Evolutionary conservation across 92 coral and sea anemone species (phyloP), one percentile per base, ranked within the genome.

Genomic region (Nematostella vectensis): DNA sequence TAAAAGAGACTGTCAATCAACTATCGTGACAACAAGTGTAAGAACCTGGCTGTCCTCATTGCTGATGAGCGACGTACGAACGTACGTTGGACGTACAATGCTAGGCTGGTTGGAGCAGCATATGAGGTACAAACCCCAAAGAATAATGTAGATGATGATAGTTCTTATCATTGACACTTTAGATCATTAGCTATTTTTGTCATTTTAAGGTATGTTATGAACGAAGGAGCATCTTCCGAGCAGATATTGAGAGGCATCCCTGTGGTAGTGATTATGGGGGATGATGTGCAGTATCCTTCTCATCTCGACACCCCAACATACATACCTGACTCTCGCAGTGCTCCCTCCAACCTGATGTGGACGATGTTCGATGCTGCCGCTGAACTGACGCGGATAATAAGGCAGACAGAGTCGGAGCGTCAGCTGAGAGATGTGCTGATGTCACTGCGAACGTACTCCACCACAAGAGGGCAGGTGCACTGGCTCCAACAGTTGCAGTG

Each of bases 71-170:
- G n/a, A n/a, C n/a, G n/a, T n/a, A n/a, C 55, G 69, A 0, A 59
- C 76, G 16, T 59, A 59, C 60, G 59, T 70, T 61, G 63, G 68
- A 15, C 69, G 69, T 19, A 70, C 69, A 25, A 30, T 33, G 39
- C 29, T 70, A 68, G 68, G 68, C 20, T 70, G 69, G 77, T 61
- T 70, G 63, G 63, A 70, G 31, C 77, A 70, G 57, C 77, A 70
- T 28, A 15, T 39, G 29, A 42, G 62, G 0, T n/a, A n/a, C n/a
- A n/a, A n/a, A n/a, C n/a, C n/a, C n/a, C n/a, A n/a, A n/a, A n/a
- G n/a, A n/a, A n/a, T n/a, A n/a, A n/a, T n/a, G n/a, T n/a, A n/a
- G n/a, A n/a, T n/a, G n/a, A n/a, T n/a, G n/a, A n/a, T n/a, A n/a
- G n/a, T n/a, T n/a, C n/a, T n/a, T n/a, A n/a, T n/a, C n/a, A n/a